Conservation (phyloP, 2,797 vertebrate species). For the Danio albolineatus region DNA sequence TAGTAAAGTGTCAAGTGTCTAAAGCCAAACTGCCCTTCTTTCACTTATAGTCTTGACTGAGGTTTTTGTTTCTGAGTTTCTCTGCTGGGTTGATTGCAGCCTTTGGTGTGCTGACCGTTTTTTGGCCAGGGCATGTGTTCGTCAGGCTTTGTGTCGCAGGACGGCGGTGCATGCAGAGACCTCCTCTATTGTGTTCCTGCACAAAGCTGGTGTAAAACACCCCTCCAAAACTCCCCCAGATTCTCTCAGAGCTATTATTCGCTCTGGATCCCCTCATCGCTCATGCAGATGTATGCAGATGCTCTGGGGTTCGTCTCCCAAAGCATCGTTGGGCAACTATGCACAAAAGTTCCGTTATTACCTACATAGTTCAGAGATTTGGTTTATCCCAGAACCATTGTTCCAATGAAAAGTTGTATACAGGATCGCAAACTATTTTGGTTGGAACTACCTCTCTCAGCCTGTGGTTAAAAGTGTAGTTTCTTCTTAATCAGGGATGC, state of each 20-base stretch:
- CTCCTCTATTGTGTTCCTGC: conserved; percentile 46
- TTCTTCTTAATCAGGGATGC: too few relatives aligned
- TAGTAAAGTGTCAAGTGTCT: not conserved
- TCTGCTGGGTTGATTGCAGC: conserved; percentile 9
- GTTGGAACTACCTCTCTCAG: too few relatives aligned
- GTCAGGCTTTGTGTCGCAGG: conserved; percentile 28
- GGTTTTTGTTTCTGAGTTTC: not conserved
- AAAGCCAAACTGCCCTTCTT: not conserved
- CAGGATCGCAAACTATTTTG: too few relatives aligned
- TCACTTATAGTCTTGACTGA: not conserved
- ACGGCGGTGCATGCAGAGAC: not conserved
- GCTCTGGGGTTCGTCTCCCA: not conserved
- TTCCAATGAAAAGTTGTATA: too few relatives aligned
- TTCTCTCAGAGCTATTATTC: conserved; percentile 26
- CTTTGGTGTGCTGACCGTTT: not conserved
- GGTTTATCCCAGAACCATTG: too few relatives aligned
- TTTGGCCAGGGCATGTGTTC: conserved; percentile 16
- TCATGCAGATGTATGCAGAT: conserved; percentile 14
- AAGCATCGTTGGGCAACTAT: too few relatives aligned
- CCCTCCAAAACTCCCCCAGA: not conserved
- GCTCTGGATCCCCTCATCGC: not conserved
- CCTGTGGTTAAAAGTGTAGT: too few relatives aligned
- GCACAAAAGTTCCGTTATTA: too few relatives aligned
- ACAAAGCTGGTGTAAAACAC: conserved; percentile 32
- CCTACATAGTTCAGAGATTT: too few relatives aligned